Percentiles rank a stretch among this genome's conserved stretches.
Conservation (phyloP, 2,888 invertebrate species). For the Xanthia togata region DNA sequence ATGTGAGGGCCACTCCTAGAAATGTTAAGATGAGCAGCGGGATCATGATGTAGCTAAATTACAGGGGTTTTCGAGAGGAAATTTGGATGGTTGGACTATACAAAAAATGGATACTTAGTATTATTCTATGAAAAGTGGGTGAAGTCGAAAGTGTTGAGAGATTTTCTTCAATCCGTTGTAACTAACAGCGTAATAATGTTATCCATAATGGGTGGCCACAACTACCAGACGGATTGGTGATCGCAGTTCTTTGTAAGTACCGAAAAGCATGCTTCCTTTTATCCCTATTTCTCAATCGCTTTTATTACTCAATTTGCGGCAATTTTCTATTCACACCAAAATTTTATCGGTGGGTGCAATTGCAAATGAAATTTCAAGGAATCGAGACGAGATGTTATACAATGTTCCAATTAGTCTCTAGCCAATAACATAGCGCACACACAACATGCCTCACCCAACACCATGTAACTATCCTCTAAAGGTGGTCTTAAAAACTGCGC, state of each 20-base stretch:
- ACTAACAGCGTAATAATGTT: neutral
- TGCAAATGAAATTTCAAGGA: neutral
- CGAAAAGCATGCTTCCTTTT: neutral
- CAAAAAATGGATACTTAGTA: neutral
- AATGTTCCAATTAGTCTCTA: constrained; percentile 38
- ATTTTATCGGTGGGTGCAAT: neutral
- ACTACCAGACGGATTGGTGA: neutral
- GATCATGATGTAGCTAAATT: constrained; percentile 16
- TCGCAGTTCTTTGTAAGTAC: neutral
- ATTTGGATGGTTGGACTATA: neutral
- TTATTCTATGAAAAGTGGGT: no score
- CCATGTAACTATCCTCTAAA: constrained; percentile 36
- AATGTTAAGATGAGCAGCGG: constrained; percentile 19
- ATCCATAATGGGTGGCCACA: neutral
- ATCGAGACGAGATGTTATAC: constrained; percentile 6
- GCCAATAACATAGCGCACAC: constrained; percentile 31
- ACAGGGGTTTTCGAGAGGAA: constrained; percentile 9
- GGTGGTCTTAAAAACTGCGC: constrained; percentile 50
- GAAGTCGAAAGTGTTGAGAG: no score
- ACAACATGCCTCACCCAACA: constrained; percentile 37
- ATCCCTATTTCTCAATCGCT: neutral
- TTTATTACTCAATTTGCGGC: neutral
- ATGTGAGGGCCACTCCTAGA: constrained; percentile 49
- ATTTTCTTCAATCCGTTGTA: neutral
- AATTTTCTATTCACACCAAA: neutral